Percentiles rank a stretch among this genome's conserved stretches.
These are phyloP conservation scores for Ranitomeya variabilis DNA, from an alignment of 2,113 vertebrate species.

Conservation along the genomic window DNA sequence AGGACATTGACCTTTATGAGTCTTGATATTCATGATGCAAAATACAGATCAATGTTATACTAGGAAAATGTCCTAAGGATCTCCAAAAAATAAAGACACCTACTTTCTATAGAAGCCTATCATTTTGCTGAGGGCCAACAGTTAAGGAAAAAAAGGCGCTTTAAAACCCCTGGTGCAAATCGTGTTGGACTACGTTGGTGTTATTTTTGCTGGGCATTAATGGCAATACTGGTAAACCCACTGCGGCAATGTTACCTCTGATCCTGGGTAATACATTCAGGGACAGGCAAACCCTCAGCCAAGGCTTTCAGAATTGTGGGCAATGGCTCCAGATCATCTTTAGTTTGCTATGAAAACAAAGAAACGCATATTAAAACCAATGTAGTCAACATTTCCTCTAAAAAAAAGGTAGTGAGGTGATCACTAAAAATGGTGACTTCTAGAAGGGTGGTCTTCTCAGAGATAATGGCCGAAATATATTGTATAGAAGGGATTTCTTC, in stretches of 20 bases:
- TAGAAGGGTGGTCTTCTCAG: no score
- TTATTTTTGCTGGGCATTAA: not conserved
- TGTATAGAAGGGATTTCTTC: no score
- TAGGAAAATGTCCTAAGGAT: not conserved
- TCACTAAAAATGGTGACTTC: no score
- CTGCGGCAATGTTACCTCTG: not conserved
- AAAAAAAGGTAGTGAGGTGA: no score
- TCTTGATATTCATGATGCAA: not conserved
- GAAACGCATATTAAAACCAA: not conserved
- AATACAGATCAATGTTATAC: not conserved
- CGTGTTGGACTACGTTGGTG: not conserved
- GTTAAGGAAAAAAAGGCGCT: no score
- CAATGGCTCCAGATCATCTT: slow-evolving; percentile 82
- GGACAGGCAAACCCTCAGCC: slow-evolving; percentile 71
- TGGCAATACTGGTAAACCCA: not conserved
- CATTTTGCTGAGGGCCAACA: no score
- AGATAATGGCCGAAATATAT: no score
- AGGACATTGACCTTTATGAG: not conserved
- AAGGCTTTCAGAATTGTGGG: slow-evolving; percentile 90
- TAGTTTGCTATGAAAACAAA: slow-evolving; percentile 70
- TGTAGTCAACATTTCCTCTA: no score
- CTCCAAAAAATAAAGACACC: not conserved
- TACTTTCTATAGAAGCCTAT: no score
- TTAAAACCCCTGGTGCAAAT: not conserved
- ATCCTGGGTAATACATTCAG: slow-evolving; percentile 67